phyloP scores from a whole-genome alignment of 2,113 vertebrate genomes.

The Onychostruthus taczanowskii region DNA sequence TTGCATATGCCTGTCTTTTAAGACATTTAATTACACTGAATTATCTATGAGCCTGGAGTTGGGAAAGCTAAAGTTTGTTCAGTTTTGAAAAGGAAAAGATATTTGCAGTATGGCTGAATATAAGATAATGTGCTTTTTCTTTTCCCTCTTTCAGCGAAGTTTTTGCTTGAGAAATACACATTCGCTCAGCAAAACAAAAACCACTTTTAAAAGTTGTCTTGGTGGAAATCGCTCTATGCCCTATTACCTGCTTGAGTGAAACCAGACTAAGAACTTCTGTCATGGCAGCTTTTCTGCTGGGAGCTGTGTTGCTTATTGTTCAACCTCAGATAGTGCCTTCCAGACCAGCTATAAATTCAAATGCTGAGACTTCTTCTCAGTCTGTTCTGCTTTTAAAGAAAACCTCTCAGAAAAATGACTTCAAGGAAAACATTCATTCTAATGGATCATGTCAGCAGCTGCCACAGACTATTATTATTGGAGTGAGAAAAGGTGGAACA shows the following conservation, averaged over 20 bases:
- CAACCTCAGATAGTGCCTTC: constrained; percentile 81
- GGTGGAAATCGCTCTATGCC: constrained; percentile 71
- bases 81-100: background rate
- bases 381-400: constrained; percentile 49
- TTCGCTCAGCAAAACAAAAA: constrained; percentile 22
- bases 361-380: constrained; percentile 2
- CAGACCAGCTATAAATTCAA: constrained; percentile 50
- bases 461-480: constrained; percentile 92
- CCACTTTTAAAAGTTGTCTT: constrained; percentile 57
- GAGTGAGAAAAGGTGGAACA: constrained; percentile 95
- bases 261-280: constrained; percentile 77
- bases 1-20: background rate
- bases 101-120: background rate
- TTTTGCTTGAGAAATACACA: background rate
- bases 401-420: constrained; percentile 11
- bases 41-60: background rate
- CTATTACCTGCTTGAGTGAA: constrained; percentile 77
- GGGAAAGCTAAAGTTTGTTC: background rate
- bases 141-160: constrained; percentile 50
- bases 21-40: background rate
- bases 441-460: constrained; percentile 82
- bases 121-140: constrained; percentile 22
- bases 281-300: constrained; percentile 87
- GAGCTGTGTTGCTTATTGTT: constrained; percentile 81
- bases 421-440: constrained; percentile 43